phyloP scores from a whole-genome alignment of 2,113 vertebrate genomes.

The Tachuris rubrigastra region DNA sequence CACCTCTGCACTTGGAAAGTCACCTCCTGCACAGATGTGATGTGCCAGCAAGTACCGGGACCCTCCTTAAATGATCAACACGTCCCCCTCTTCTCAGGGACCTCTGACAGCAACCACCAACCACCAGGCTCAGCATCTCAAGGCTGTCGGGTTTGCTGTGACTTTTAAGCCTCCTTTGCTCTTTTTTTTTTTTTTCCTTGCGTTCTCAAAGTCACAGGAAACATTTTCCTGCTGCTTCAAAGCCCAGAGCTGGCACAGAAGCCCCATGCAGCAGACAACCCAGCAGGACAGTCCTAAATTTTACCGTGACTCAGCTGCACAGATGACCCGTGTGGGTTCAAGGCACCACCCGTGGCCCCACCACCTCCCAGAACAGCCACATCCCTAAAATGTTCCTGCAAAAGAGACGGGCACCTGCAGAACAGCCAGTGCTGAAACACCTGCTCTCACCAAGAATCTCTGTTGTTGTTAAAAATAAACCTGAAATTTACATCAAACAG shows the following conservation, averaged over 20 bases:
- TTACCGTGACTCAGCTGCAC: neutral
- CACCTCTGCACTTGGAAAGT: fast-evolving
- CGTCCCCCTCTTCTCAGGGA: fast-evolving
- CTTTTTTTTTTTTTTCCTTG: neutral
- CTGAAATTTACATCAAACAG: neutral
- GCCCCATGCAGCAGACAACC: neutral
- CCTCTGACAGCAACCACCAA: neutral
- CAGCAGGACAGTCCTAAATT: neutral
- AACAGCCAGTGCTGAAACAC: neutral
- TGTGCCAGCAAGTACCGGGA: fast-evolving
- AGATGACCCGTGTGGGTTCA: neutral
- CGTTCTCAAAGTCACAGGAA: neutral
- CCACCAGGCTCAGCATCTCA: neutral
- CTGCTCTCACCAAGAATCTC: neutral
- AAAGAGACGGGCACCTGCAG: neutral
- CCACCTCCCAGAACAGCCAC: neutral
- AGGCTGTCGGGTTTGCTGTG: neutral
- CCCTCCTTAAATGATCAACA: fast-evolving
- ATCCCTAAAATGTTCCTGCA: neutral
- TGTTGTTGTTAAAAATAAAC: neutral
- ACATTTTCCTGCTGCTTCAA: neutral
- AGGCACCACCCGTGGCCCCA: neutral
- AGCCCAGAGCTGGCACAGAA: neutral
- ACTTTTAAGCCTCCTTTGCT: neutral
- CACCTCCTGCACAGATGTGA: neutral